phyloP scores from a whole-genome alignment of 2,888 invertebrate genomes.

The Epinotia bilunana region DNA sequence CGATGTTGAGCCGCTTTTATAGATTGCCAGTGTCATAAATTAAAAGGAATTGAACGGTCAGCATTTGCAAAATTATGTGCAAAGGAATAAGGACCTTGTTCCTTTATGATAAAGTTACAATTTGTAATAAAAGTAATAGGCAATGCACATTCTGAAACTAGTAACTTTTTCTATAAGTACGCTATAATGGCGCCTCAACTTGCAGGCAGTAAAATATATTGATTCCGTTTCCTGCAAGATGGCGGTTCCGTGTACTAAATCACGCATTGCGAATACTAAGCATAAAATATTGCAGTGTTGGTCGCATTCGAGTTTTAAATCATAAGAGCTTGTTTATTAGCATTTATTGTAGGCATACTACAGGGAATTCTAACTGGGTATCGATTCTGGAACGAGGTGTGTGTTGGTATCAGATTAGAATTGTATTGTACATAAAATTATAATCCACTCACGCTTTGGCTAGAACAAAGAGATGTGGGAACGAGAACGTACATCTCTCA shows the following conservation, averaged over 20 bases:
- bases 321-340: not conserved
- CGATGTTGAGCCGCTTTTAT: constrained; percentile 21
- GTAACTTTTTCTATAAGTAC: constrained; percentile 30
- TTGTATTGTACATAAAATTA: too few species aligned
- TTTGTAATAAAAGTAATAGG: not conserved
- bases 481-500: too few species aligned
- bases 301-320: not conserved
- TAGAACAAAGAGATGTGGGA: too few species aligned
- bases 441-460: too few species aligned
- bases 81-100: not conserved
- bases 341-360: not conserved
- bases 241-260: constrained; percentile 35
- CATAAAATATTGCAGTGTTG: constrained; percentile 30
- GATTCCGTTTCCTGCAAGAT: constrained; percentile 43
- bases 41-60: constrained; percentile 26
- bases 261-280: constrained; percentile 30
- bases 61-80: not conserved
- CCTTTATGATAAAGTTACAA: not conserved
- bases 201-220: constrained; percentile 40
- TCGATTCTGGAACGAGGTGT: not conserved
- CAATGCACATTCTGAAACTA: constrained; percentile 15
- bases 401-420: not conserved
- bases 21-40: constrained; percentile 31
- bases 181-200: constrained; percentile 30
- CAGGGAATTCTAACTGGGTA: too few species aligned